Conservation (phyloP, 2,113 vertebrate genomes). For the Cettia cetti region DNA sequence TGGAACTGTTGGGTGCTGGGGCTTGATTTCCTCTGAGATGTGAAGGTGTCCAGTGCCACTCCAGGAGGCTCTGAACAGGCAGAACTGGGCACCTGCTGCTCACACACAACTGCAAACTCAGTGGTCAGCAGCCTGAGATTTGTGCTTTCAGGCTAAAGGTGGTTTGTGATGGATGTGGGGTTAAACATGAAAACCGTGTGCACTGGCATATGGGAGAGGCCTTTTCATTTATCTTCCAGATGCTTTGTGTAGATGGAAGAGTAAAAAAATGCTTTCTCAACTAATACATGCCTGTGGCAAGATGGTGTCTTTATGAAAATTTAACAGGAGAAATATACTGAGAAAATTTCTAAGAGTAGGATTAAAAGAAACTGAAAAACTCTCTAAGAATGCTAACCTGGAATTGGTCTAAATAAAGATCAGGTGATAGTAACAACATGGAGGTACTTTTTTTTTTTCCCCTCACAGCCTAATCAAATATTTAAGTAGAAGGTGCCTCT, state of each 20-base stretch:
- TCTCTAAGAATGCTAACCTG: background rate
- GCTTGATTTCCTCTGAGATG: background rate
- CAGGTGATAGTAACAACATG: background rate
- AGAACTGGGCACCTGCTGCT: background rate
- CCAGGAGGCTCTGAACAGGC: background rate
- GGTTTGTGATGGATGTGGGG: background rate
- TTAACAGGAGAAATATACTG: background rate
- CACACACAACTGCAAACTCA: background rate
- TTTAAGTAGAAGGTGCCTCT: background rate
- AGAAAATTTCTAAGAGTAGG: background rate
- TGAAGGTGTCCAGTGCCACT: background rate
- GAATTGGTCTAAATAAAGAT: background rate
- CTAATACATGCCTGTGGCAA: background rate
- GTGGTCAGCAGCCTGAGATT: background rate
- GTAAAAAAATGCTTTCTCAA: background rate
- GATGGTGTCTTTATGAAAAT: background rate
- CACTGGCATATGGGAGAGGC: background rate
- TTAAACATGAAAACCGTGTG: rapidly evolving
- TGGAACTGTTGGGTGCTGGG: background rate
- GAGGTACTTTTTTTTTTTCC: background rate
- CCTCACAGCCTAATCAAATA: background rate
- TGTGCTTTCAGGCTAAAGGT: background rate
- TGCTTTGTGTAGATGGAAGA: background rate
- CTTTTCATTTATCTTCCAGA: background rate
- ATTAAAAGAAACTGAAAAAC: background rate